Evolutionary conservation across 2,113 vertebrate genomes (phyloP).

Genomic region (Heterotilapia buettikoferi): DNA sequence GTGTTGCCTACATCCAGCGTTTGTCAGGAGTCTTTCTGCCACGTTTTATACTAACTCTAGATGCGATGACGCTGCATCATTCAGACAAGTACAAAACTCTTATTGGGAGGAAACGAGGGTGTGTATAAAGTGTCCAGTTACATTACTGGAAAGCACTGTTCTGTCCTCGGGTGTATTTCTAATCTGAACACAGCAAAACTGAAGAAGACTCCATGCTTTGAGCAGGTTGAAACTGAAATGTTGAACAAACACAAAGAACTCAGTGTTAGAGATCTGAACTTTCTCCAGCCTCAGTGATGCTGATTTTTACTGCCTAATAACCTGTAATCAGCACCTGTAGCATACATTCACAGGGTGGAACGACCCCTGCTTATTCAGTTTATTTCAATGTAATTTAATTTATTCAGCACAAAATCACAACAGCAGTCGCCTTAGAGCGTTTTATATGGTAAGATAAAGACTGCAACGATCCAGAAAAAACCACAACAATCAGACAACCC

Average conservation of each 20-base stretch:
- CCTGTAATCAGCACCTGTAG: background rate
- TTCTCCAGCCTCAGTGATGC: background rate
- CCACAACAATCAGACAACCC: background rate
- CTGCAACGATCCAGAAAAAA: background rate
- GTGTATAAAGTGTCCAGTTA: background rate
- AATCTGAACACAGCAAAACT: background rate
- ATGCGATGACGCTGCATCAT: accelerated
- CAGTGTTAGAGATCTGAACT: background rate
- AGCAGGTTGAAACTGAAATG: background rate
- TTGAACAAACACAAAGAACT: background rate
- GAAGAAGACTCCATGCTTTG: background rate
- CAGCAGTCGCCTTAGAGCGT: background rate
- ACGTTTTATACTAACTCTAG: background rate
- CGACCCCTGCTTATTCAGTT: background rate
- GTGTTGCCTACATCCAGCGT: background rate
- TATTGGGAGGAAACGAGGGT: background rate
- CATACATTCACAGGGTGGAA: background rate
- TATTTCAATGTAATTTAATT: accelerated
- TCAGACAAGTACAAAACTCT: background rate
- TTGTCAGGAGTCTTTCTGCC: background rate
- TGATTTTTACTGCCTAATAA: background rate
- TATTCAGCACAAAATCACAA: background rate
- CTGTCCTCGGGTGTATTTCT: background rate
- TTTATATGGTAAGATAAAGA: background rate
- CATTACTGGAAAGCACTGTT: background rate